These are phyloP conservation scores for Xenopus laevis DNA, from an alignment of 2,113 vertebrate species.

Conservation along the genomic window DNA sequence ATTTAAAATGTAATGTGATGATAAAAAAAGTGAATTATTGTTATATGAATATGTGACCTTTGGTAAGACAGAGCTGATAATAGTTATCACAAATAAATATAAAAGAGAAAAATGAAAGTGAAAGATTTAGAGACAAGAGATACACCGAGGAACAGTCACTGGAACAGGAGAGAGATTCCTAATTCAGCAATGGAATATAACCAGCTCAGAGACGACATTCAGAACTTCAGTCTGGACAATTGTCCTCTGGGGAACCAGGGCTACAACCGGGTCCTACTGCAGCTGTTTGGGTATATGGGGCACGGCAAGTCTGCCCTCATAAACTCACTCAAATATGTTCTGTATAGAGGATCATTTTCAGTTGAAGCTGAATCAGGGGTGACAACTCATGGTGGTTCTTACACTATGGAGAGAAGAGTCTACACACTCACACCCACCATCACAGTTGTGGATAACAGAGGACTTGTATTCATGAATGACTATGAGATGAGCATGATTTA, in stretches of 20 bases:
- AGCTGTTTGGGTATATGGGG: conserved; percentile 18
- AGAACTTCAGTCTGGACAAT: conserved; percentile 16
- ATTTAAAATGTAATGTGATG: too few species aligned
- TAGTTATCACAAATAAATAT: too few species aligned
- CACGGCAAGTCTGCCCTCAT: conserved; percentile 26
- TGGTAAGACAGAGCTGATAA: too few species aligned
- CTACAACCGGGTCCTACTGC: conserved; percentile 14
- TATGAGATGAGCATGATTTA: background rate
- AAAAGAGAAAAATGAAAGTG: too few species aligned
- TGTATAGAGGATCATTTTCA: background rate
- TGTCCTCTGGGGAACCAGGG: conserved; percentile 17
- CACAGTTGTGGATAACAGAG: conserved; percentile 20
- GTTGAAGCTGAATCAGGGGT: too few species aligned
- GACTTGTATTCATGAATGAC: background rate
- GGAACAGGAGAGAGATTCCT: too few species aligned
- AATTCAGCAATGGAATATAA: too few species aligned
- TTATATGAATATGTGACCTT: too few species aligned
- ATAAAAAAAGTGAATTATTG: too few species aligned
- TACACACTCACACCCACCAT: conserved; percentile 7
- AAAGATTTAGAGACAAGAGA: too few species aligned
- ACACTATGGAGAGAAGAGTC: background rate
- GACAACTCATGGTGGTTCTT: too few species aligned
- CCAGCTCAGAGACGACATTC: background rate
- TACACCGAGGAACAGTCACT: too few species aligned
- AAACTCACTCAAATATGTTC: conserved; percentile 18